These are phyloP conservation scores for Colinus virginianus DNA, from an alignment of 2,113 vertebrate species.

Conservation along the genomic window DNA sequence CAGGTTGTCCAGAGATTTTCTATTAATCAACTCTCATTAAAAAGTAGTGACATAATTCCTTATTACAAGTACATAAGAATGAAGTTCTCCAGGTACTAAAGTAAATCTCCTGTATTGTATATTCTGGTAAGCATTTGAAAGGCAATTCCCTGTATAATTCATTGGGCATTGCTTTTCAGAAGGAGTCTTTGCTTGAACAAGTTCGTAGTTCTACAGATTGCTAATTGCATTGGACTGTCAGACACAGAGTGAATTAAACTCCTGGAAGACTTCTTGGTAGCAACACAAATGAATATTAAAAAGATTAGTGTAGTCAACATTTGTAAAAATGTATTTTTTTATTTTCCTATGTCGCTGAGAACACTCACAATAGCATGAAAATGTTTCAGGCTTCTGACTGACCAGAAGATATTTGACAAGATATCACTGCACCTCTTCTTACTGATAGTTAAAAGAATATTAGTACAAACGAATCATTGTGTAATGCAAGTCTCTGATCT, in stretches of 20 bases:
- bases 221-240: constrained; percentile 57
- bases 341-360: background rate
- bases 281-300: constrained; percentile 25
- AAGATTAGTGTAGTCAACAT: background rate
- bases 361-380: constrained; percentile 6
- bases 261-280: constrained; percentile 25
- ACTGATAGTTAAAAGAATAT: background rate
- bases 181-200: constrained; percentile 4
- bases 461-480: background rate
- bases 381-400: constrained; percentile 20
- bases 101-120: constrained; percentile 1
- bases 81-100: constrained; percentile 12
- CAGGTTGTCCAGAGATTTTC: background rate
- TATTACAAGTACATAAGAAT: background rate
- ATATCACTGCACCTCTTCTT: background rate
- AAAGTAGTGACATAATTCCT: constrained; percentile 7
- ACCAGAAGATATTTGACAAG: constrained; percentile 5
- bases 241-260: constrained; percentile 21
- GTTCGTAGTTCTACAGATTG: constrained; percentile 26
- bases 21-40: constrained; percentile 20
- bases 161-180: constrained; percentile 28
- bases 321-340: background rate
- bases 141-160: constrained; percentile 21
- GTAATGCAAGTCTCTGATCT: background rate
- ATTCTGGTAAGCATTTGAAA: background rate